Base-by-base conservation (phyloP, 2,888 invertebrate species). In the Coleophora flavipennella region DNA sequence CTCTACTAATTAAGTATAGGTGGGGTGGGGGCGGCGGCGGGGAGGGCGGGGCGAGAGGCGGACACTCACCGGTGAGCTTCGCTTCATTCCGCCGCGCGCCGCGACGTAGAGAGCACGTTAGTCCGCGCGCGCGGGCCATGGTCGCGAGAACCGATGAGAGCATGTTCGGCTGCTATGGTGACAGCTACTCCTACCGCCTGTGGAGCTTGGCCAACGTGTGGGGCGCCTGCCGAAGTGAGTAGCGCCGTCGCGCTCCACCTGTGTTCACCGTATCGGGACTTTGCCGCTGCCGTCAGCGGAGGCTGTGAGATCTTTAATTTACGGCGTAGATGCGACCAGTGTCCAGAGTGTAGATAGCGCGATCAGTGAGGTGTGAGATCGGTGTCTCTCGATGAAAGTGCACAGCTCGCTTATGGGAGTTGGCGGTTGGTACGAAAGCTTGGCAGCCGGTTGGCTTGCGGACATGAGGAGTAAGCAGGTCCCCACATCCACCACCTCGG, bases 121-220 rank as follows among this genome's bases (percentile, higher is more conserved):
- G 67, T 62, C 71, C 71, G 73, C 74, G 77, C 80, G 83, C 79
- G 85, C 88, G 90, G 90, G 91, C 88, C 88, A 91, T 90, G 89
- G 91, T 91, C 91, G 91, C 92, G 88, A 91, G 91, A 89, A 90
- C 89, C 85, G 87, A 89, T 87, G 90, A 86, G 86, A 90, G 88
- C 87, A 91, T 90, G 90, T 90, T 89, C 87, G 89, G 89, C 74
- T 89, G 89, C 85, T 89, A 89, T 86, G 83, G 83, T 80, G 90
- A 90, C 85, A 90, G 90, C 86, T 91, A 90, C 85, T 90, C 90
- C 76, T 90, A 90, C 85, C 88, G 90, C 77, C 88, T 91, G 78
- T 90, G 90, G 90, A 90, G 90, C 86, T 86, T 91, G 80, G 90
- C 90, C 85, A 90, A 90, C 85, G 90, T 90, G 66, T 90, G 90